Conservation (phyloP, 1,140 invertebrate species). For the Pseudobourletiella spinata region DNA sequence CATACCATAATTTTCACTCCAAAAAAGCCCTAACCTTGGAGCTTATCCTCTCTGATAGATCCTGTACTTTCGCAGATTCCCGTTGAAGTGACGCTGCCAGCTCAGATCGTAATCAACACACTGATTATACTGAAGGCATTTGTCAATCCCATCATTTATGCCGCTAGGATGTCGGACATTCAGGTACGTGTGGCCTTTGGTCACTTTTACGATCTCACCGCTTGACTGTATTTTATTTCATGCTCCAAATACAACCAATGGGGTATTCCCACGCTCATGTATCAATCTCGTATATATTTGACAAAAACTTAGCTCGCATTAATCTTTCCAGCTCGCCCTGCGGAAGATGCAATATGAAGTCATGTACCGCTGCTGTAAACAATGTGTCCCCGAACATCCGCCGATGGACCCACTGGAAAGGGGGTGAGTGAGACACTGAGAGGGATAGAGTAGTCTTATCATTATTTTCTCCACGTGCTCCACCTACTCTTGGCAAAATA, state of each 20-base stretch:
- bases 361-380: constrained; percentile 4
- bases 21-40: no score
- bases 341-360: constrained; percentile 26
- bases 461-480: no score
- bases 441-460: not conserved
- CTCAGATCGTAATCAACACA: constrained; percentile 39
- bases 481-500: no score
- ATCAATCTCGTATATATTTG: no score
- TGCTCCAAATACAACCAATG: no score
- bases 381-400: constrained; percentile 7
- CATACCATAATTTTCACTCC: no score
- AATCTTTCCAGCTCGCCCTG: constrained; percentile 22
- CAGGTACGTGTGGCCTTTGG: constrained; percentile 42
- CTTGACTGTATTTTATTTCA: no score
- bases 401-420: constrained; percentile 10
- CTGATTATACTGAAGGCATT: constrained; percentile 56
- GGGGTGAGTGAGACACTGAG: not conserved
- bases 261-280: no score
- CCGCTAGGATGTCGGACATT: constrained; percentile 56
- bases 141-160: constrained; percentile 60
- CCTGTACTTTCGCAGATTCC: constrained; percentile 1
- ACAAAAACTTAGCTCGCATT: no score
- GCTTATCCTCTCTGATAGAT: not conserved
- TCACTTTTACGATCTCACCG: no score
- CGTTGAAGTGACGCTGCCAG: constrained; percentile 9